Conservation (phyloP, 2,888 invertebrate genomes). For the Hartigia nigra region DNA sequence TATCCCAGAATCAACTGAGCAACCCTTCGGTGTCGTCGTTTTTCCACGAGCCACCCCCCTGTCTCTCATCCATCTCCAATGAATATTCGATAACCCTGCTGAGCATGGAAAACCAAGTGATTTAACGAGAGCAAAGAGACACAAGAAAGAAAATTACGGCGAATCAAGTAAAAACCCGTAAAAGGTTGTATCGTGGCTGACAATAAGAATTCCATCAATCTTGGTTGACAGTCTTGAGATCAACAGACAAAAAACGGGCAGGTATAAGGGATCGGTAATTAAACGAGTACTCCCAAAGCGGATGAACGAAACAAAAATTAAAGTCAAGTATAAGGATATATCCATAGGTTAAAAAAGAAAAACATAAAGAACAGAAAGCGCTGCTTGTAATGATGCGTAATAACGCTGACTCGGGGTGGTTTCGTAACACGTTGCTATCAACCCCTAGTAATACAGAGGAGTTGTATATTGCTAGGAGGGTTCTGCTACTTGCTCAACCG, state of each 20-base stretch:
- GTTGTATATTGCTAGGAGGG: neutral
- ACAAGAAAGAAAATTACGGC: too few relatives aligned
- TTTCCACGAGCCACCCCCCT: neutral
- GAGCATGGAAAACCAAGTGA: neutral
- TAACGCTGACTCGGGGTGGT: neutral
- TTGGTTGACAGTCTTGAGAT: too few relatives aligned
- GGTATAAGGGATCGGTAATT: too few relatives aligned
- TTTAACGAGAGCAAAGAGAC: too few relatives aligned
- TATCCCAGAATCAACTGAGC: neutral
- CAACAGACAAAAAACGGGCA: too few relatives aligned
- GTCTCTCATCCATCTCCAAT: neutral
- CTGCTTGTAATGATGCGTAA: neutral
- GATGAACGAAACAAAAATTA: accelerated
- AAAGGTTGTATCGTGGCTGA: too few relatives aligned
- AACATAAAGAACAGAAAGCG: neutral
- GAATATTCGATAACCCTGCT: neutral
- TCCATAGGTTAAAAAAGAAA: too few relatives aligned
- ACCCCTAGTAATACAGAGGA: neutral
- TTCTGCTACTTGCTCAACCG: neutral
- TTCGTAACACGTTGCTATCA: neutral
- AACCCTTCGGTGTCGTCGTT: neutral
- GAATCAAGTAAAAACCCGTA: too few relatives aligned
- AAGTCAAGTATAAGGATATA: neutral
- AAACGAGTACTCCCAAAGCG: neutral
- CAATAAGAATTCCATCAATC: too few relatives aligned